Conservation (phyloP, 37 sponge, comb jelly and placozoan genomes). For the Chondrilla cf. caribensis region DNA sequence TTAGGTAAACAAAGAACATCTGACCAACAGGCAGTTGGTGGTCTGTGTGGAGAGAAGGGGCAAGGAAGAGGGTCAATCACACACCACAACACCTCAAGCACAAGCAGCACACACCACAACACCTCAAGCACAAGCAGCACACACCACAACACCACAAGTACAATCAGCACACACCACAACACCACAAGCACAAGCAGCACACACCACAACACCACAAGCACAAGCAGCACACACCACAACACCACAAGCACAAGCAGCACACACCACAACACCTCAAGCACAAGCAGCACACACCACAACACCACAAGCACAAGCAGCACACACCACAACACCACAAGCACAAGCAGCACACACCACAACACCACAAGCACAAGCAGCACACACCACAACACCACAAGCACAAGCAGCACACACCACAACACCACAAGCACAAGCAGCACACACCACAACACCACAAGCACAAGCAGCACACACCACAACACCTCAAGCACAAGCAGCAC, state of each 20-base stretch:
- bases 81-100: neutral
- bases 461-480: neutral
- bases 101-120: neutral
- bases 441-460: neutral
- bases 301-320: constrained; percentile 1
- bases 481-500: constrained; percentile 8
- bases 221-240: neutral
- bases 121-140: too few relatives aligned
- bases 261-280: neutral
- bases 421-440: constrained; percentile 1
- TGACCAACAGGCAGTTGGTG: neutral
- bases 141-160: neutral
- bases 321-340: neutral
- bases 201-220: neutral
- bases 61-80: neutral
- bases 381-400: neutral
- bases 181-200: constrained; percentile 1
- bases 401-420: neutral
- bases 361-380: constrained; percentile 1
- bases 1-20: constrained; percentile 1
- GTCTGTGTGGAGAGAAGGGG: neutral
- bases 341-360: neutral
- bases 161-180: neutral
- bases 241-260: constrained; percentile 1
- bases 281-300: neutral